Base-by-base conservation (phyloP, 2,888 invertebrate species). In the Sepioteuthis lessoniana region DNA sequence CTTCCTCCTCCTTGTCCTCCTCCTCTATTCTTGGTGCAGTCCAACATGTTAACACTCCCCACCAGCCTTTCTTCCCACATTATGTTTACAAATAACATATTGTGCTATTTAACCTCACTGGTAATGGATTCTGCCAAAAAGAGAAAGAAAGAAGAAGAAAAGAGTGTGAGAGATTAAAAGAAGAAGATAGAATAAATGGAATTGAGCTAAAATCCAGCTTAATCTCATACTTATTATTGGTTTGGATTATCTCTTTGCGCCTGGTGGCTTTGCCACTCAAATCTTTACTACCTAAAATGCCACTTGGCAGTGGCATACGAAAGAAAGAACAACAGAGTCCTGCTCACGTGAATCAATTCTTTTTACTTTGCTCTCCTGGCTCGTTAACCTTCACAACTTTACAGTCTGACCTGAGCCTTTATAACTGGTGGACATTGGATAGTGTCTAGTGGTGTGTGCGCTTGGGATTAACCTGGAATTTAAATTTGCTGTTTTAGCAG, bases 371-470 rank as follows among this genome's bases (percentile, higher is more conserved):
- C 76, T 76, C 76, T 76, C 76, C 35, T 13, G n/a, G 76, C n/a
- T 76, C 76, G n/a, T 76, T 76, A 76, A 76, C 76, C n/a, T 76
- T 76, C 76, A 76, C 76, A 76, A 76, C 76, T 76, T 76, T 76
- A n/a, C 76, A n/a, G n/a, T 76, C n/a, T 76, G n/a, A 76, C 35
- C n/a, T 4, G 25, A 76, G n/a, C 76, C 76, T 76, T 76, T 25
- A 5, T 55, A 13, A 76, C 76, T 35, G n/a, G n/a, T 76, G 76
- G 76, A 76, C 76, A 76, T 35, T 76, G 76, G 31, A 31, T 76
- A n/a, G 16, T 35, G 76, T 25, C n/a, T n/a, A n/a, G n/a, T 35
- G n/a, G n/a, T n/a, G n/a, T 35, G 76, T 35, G n/a, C n/a, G 76
- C n/a, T 19, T n/a, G 76, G 76, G 76, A 76, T 76, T 76, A 76